Base-by-base conservation (phyloP, 2,797 vertebrate genomes). In the Danio choprae region DNA sequence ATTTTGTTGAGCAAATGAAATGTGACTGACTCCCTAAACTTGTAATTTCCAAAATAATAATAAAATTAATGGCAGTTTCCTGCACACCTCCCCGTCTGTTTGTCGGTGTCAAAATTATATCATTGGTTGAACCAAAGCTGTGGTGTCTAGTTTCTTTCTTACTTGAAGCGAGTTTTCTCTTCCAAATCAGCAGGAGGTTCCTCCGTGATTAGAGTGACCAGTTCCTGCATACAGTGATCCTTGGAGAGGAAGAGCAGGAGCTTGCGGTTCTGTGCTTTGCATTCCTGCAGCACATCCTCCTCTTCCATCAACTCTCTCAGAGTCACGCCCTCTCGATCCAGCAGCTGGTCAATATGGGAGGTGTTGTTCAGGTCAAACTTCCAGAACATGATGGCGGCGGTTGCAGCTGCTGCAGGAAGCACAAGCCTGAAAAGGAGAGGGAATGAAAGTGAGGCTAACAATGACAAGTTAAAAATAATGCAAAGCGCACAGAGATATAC, bases 161-260 rank as follows among this genome's bases (percentile, higher is more conserved):
- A 99, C 98, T 97, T 99, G 91, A 99, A 99, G 86, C 98, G 96
- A 85, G 96, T 96, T 91, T 95, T 96, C 93, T 99, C 98, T 36
- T 99, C 98, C 90, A 98, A 91, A 84, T 97, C 96, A 83, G 92
- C 74, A 0, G 97, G 93, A 0, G 98, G 98, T 85, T 99, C 96
- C 70, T 94, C 95, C 4, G 96, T 99, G 92, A 99, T 96, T 86
- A 98, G 95, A 84, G 77, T 89, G 89, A 99, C 96, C 87, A 99
- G 94, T 91, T 98, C 95, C 91, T 96, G 95, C 97, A 98, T 98
- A 88, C 96, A 97, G 82, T 94, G 94, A 81, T 94, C 96, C 94
- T 96, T 95, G 90, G 95, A 97, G 18, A 99, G 95, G 89, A 99
- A 99, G 86, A 96, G 96, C 80, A 99, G 94, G 88, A 99, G 94